These are phyloP conservation scores for Psephotus haematonotus DNA, from an alignment of 2,113 vertebrate genomes.

Conservation along the genomic window DNA sequence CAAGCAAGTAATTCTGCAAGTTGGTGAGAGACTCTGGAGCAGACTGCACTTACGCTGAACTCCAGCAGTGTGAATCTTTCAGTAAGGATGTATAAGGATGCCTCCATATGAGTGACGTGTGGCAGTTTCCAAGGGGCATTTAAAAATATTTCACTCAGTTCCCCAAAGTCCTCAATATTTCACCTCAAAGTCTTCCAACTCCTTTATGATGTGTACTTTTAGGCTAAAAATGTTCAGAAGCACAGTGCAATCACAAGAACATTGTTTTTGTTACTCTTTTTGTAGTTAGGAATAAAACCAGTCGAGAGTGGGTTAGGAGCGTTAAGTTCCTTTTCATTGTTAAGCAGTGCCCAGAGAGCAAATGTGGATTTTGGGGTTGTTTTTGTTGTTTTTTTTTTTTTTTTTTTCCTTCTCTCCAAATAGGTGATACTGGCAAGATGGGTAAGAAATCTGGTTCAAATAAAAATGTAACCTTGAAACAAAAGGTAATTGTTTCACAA, in stretches of 20 bases:
- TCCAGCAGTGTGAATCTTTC: not conserved
- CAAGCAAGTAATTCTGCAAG: not conserved
- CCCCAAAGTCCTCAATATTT: not conserved
- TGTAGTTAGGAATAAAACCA: not conserved
- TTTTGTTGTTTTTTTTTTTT: not conserved
- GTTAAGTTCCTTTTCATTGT: not conserved
- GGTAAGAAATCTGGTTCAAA: not conserved
- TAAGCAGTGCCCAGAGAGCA: not conserved
- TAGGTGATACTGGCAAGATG: not conserved
- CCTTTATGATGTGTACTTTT: not conserved
- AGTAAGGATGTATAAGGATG: rapidly evolving
- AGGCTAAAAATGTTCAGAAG: not conserved
- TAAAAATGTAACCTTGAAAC: constrained; percentile 25
- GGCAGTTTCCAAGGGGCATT: not conserved
- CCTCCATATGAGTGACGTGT: rapidly evolving
- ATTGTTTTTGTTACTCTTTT: not conserved
- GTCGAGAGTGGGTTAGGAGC: not conserved
- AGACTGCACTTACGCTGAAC: rapidly evolving
- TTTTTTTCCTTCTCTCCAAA: not conserved
- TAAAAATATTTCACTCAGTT: not conserved
- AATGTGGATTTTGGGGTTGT: not conserved
- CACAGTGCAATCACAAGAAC: not conserved
- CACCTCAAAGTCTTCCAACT: not conserved
- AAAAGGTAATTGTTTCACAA: constrained; percentile 2
- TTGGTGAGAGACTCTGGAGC: not conserved